Evolutionary conservation across 2,113 vertebrate genomes (phyloP), one percentile per base, ranked within the genome.

Genomic region (Halichoerus grypus): DNA sequence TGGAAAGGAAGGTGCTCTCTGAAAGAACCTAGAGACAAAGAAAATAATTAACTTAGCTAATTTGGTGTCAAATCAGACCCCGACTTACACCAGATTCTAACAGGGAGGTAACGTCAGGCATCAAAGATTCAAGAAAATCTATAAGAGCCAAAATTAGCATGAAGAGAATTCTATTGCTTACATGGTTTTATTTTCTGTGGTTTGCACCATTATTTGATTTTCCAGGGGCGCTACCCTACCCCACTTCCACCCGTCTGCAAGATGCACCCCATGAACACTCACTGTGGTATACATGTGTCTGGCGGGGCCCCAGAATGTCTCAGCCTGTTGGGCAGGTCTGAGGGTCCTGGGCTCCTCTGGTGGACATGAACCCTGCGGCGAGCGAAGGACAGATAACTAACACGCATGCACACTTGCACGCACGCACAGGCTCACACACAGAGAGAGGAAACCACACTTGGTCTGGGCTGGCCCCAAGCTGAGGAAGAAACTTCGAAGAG

Each of bases 401-500:
- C 36, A 26, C 1, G 0, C 46, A n/a, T 0, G 0, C 14, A 61
- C 4, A 3, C 49, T 59, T 24, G 55, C 42, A 63, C n/a, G 14
- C 24, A 3, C 13, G 22, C 19, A 26, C 1, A 49, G 21, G 10
- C 14, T 53, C 21, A 85, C 13, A 14, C 49, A 22, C 19, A 59
- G 1, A 31, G 7, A 55, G 13, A 82, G 49, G 69, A 96, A 98
- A 86, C 88, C 93, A n/a, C 81, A 79, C 46, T 49, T 13, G 8
- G 69, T 71, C 93, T 86, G 88, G 55, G 74, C 76, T 63, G 55
- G 74, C 72, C 94, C 90, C 59, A 26, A 46, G 69, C 69, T 77
- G 65, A 91, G 87, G 85, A 94, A 82, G 80, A 79, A 63, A 95
- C 65, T 81, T 65, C 7, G 22, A 88, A 93, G 85, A 86, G 80